Base-by-base conservation (phyloP, 2,797 vertebrate species). In the Sus cebifrons region DNA sequence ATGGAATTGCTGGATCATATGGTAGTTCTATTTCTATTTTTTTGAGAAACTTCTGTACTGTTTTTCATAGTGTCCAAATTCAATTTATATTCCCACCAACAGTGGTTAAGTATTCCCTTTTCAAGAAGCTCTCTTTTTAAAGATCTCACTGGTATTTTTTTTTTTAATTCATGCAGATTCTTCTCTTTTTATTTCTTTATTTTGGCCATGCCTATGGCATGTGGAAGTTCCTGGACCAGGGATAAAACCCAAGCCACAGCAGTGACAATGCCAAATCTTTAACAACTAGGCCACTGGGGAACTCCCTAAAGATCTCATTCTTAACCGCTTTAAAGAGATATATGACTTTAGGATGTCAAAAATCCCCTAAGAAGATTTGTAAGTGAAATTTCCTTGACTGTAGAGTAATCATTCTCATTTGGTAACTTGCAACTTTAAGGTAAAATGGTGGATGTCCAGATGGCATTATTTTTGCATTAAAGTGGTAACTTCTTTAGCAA, bases 371-470 rank as follows among this genome's bases (percentile, higher is more conserved):
- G 56, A 78, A 86, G 2, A 2, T 49, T 62, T 25, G 5, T 58
- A 49, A 49, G 13, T 83, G 27, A 44, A 64, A 62, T 82, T 87
- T 74, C 77, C 64, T 91, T 70, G 64, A 94, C 36, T 87, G 49
- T 9, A 81, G 25, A 83, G 10, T 87, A 56, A 87, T 83, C 17
- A 25, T 58, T 56, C 44, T 64, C 20, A 56, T 84, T 94, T 52
- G 70, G 25, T 65, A 27, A 56, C n/a, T 52, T 75, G 25, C 20
- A 65, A 65, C 27, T 71, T 73, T 68, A 92, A 12, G 23, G 21
- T 77, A 75, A 64, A 89, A n/a, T 60, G n/a, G 71, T 78, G n/a
- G 17, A 44, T 74, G 13, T 21, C 49, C 62, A 56, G n/a, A 68
- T 88, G 60, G 65, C 36, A 36, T 29, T 32, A 32, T 32, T 71